Conservation (phyloP, 64 coral and sea anemone species). For the Acropora yongei region DNA sequence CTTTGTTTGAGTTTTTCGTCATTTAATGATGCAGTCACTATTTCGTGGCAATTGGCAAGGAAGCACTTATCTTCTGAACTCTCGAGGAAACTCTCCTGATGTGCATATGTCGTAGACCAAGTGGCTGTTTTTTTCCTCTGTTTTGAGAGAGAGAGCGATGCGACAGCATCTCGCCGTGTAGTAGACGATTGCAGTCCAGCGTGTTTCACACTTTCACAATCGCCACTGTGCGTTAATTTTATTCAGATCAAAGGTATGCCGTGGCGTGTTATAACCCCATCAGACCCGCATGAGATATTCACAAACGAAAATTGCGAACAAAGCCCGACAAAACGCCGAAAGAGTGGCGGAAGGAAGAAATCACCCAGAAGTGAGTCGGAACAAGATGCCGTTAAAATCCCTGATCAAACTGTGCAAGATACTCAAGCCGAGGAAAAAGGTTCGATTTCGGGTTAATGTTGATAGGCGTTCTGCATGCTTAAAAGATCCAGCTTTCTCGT, state of each 20-base stretch:
- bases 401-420: neutral
- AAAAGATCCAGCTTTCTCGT: too few relatives aligned
- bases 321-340: slow-evolving; percentile 44
- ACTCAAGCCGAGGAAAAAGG: neutral
- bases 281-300: slow-evolving; percentile 52
- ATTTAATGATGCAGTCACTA: too few relatives aligned
- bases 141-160: neutral
- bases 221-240: neutral
- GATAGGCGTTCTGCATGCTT: too few relatives aligned
- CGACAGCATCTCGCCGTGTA: too few relatives aligned
- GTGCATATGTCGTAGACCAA: too few relatives aligned
- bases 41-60: too few relatives aligned
- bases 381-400: neutral
- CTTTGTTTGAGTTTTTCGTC: too few relatives aligned
- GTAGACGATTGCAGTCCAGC: too few relatives aligned
- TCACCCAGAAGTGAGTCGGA: slow-evolving; percentile 89
- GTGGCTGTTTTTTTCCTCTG: neutral
- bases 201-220: too few relatives aligned
- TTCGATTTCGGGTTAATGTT: too few relatives aligned
- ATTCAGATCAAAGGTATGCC: slow-evolving; percentile 74
- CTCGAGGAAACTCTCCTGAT: too few relatives aligned
- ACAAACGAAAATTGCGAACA: slow-evolving; percentile 30
- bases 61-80: too few relatives aligned
- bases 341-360: slow-evolving; percentile 50
- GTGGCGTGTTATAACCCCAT: slow-evolving; percentile 81